Evolutionary conservation across 2,113 vertebrate genomes (phyloP).

Genomic region (Mola mola): DNA sequence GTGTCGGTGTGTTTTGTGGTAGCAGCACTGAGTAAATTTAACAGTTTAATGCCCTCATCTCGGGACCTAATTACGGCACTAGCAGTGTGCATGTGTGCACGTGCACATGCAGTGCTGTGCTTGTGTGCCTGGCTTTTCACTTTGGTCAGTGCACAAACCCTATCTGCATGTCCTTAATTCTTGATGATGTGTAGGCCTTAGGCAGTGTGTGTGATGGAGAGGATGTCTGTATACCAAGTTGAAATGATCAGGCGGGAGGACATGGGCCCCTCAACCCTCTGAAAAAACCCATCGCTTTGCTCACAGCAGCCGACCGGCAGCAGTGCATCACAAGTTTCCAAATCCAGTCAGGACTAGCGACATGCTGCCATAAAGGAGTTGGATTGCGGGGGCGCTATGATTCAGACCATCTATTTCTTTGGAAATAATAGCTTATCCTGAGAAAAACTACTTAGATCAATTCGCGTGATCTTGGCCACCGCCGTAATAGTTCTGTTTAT

Average conservation of each 20-base stretch:
- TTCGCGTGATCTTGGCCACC: conserved; percentile 33
- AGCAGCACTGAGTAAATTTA: conserved; percentile 71
- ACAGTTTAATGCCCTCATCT: conserved; percentile 77
- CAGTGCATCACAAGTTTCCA: conserved; percentile 41
- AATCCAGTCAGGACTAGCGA: conserved; percentile 39
- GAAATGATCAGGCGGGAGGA: conserved; percentile 72
- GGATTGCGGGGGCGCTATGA: conserved; percentile 49
- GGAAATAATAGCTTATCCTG: conserved; percentile 61
- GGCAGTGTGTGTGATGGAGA: conserved; percentile 81
- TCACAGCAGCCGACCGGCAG: conserved; percentile 44
- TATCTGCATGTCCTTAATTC: conserved; percentile 86
- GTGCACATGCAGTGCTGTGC: conserved; percentile 32
- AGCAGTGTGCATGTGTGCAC: conserved; percentile 42
- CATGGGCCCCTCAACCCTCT: conserved; percentile 48
- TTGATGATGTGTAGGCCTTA: conserved; percentile 83
- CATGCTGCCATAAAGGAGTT: conserved; percentile 55
- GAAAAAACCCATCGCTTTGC: conserved; percentile 53
- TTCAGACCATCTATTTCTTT: conserved; percentile 51
- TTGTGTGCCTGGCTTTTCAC: conserved; percentile 69
- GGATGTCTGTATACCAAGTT: conserved; percentile 74
- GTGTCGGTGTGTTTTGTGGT: conserved; percentile 50
- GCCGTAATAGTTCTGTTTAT: conserved; percentile 41
- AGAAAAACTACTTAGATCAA: conserved; percentile 39
- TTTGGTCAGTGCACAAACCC: conserved; percentile 77
- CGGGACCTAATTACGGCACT: conserved; percentile 75